Percentiles rank a stretch among this genome's conserved stretches.
phyloP scores from a whole-genome alignment of 1,140 invertebrate species.

The Protaetia brevitarsis region DNA sequence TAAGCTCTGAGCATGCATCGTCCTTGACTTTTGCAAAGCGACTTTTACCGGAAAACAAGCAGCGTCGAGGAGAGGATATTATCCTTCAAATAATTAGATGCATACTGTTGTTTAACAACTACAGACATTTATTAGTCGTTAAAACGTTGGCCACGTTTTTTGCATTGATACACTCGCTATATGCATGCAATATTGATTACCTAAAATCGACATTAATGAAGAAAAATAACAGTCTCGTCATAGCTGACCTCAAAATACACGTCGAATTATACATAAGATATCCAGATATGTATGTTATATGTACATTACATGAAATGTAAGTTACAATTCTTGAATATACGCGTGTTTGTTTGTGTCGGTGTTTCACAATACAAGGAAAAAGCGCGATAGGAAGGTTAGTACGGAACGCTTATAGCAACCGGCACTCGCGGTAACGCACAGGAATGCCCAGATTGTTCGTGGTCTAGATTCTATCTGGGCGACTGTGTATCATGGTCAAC shows the following conservation, averaged over 20 bases:
- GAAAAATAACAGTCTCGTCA: too few relatives aligned
- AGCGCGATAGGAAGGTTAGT: constrained; percentile 41
- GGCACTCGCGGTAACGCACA: background rate
- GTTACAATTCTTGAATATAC: too few relatives aligned
- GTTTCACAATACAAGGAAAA: constrained; percentile 40
- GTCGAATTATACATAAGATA: too few relatives aligned
- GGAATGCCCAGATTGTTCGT: background rate
- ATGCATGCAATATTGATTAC: too few relatives aligned
- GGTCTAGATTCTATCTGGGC: constrained; percentile 9
- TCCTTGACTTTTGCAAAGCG: background rate
- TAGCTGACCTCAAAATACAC: too few relatives aligned
- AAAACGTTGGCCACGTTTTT: too few relatives aligned
- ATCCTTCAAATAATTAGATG: constrained; percentile 9
- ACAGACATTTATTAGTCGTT: background rate
- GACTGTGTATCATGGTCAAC: constrained; percentile 35
- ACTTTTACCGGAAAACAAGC: background rate
- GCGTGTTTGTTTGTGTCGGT: background rate
- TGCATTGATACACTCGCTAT: too few relatives aligned
- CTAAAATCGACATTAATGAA: too few relatives aligned
- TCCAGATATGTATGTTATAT: too few relatives aligned
- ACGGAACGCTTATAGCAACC: background rate
- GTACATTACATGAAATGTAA: too few relatives aligned
- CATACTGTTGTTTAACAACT: background rate
- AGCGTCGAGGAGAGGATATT: background rate
- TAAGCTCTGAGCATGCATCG: too few relatives aligned